Percentiles rank a stretch among this genome's conserved stretches.
These are phyloP conservation scores for Tipula lateralis DNA, from an alignment of 2,888 invertebrate species.

Conservation along the genomic window DNA sequence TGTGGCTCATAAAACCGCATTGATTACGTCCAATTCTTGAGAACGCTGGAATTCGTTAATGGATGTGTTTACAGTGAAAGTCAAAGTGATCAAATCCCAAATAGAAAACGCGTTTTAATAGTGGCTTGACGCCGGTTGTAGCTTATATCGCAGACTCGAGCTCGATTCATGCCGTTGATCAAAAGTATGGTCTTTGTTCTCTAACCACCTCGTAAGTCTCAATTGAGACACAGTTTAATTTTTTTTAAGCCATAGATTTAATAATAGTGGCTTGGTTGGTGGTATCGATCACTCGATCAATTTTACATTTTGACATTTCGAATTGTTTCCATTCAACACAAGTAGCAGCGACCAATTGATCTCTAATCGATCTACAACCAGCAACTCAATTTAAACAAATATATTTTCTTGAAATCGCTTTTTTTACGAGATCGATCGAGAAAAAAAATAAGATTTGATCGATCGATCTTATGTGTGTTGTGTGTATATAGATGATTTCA, in stretches of 20 bases:
- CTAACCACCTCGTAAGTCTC: too few species aligned
- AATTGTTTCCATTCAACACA: neutral
- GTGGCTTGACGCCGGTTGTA: too few species aligned
- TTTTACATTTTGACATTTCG: neutral
- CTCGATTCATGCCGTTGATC: too few species aligned
- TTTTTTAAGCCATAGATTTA: neutral
- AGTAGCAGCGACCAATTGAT: neutral
- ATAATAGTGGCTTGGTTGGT: neutral
- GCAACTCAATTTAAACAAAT: constrained; percentile 19
- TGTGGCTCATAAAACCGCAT: too few species aligned
- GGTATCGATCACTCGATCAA: neutral
- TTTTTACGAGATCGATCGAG: neutral
- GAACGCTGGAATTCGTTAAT: too few species aligned
- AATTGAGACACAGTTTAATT: neutral
- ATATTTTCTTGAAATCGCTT: neutral
- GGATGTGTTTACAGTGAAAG: too few species aligned
- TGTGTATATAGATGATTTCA: neutral
- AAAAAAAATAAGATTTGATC: neutral
- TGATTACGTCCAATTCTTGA: too few species aligned
- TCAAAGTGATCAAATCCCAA: too few species aligned
- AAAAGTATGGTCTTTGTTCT: too few species aligned
- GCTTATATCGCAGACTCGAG: too few species aligned
- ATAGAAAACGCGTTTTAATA: too few species aligned
- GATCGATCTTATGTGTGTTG: constrained; percentile 11
- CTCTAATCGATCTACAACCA: constrained; percentile 7